phyloP scores from a whole-genome alignment of 2,888 invertebrate genomes.

The Cheilosia pagana region DNA sequence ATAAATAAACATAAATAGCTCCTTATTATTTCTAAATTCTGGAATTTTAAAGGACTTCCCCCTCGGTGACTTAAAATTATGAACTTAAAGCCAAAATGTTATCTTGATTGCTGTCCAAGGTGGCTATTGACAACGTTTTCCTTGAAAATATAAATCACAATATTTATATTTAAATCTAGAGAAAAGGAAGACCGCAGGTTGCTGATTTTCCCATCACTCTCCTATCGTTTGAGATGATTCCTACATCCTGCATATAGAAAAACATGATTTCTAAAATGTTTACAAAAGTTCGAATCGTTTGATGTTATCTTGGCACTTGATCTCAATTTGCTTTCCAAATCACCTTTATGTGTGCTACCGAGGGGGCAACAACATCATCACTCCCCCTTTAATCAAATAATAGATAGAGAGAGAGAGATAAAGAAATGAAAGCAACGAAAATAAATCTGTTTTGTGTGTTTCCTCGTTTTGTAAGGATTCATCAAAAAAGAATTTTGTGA shows the following conservation, averaged over 20 bases:
- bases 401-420: background rate
- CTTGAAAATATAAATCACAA: too few species aligned
- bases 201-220: conserved; percentile 55
- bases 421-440: conserved; percentile 25
- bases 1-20: too few species aligned
- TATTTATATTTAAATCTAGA: background rate
- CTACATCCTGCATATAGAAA: background rate
- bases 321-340: conserved; percentile 30
- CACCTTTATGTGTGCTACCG: conserved; percentile 34
- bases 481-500: conserved; percentile 1
- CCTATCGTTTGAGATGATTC: background rate
- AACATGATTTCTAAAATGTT: background rate
- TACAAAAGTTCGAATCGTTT: conserved; percentile 40
- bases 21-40: too few species aligned
- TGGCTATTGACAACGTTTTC: background rate
- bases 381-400: background rate
- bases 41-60: too few species aligned
- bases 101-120: background rate
- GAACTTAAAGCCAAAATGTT: too few species aligned
- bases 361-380: conserved; percentile 17
- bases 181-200: conserved; percentile 27
- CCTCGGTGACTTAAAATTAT: too few species aligned
- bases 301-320: conserved; percentile 47
- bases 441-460: conserved; percentile 46
- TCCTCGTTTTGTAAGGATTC: conserved; percentile 58